Percentiles rank a stretch among this genome's conserved stretches.
Conservation (phyloP, 1,140 invertebrate genomes). For the Acromyrmex charruanus region DNA sequence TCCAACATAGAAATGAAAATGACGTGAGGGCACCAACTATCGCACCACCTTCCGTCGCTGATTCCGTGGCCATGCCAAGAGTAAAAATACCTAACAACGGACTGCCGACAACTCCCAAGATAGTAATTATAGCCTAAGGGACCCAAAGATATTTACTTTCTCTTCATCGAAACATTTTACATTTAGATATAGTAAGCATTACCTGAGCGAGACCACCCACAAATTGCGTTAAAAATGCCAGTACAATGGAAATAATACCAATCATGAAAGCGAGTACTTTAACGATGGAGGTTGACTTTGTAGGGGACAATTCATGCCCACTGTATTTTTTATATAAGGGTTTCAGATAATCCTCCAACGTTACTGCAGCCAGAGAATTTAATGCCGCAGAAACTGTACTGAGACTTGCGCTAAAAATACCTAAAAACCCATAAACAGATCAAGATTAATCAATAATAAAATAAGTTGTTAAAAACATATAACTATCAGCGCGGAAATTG, state of each 20-base stretch:
- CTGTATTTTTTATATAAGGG: conserved; percentile 73
- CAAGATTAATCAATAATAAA: no score
- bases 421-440: conserved; percentile 70
- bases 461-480: no score
- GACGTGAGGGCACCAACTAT: conserved; percentile 89
- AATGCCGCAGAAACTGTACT: conserved; percentile 95
- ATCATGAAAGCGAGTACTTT: conserved; percentile 90
- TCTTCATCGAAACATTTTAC: not conserved
- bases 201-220: conserved; percentile 90
- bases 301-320: conserved; percentile 74
- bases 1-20: conserved; percentile 92
- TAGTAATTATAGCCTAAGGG: conserved; percentile 90
- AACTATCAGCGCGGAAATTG: no score
- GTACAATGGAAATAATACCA: conserved; percentile 90
- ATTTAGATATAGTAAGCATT: conserved; percentile 4
- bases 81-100: conserved; percentile 93
- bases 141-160: not conserved
- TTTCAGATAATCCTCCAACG: conserved; percentile 93
- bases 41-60: conserved; percentile 90
- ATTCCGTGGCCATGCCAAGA: conserved; percentile 91
- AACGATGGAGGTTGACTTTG: conserved; percentile 83
- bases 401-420: conserved; percentile 94
- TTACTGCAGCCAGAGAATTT: conserved; percentile 95
- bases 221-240: conserved; percentile 92
- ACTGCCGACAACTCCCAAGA: conserved; percentile 94